Base-by-base conservation (phyloP, 30 jellyfish, hydroid and myxozoan species). In the Chironex yamaguchii region DNA sequence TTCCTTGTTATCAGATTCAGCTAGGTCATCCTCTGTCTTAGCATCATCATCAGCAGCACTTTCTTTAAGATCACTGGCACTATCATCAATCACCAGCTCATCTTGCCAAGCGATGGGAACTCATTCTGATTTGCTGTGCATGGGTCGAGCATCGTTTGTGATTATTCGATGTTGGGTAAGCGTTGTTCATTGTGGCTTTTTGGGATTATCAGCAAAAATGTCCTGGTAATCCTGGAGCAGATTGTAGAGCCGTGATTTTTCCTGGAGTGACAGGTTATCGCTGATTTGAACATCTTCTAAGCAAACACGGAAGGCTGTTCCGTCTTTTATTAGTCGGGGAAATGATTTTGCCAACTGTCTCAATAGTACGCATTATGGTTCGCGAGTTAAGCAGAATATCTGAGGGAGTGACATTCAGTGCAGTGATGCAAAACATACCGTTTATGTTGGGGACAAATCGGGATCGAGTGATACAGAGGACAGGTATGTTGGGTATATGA, bases 61-160 rank as follows among this genome's bases (percentile, higher is more conserved):
- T n/a, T n/a, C n/a, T n/a, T n/a, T n/a, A n/a, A n/a, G n/a, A n/a
- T n/a, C n/a, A n/a, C n/a, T n/a, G n/a, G n/a, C n/a, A n/a, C n/a
- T n/a, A n/a, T n/a, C n/a, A n/a, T n/a, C n/a, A n/a, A n/a, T n/a
- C n/a, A n/a, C n/a, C n/a, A n/a, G n/a, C n/a, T 78, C 90, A n/a
- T 78, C 33, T 27, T 78, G 64, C 82, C 90, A 78, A 14, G 82
- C 90, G 42, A 78, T 80, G 4, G 83, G 83, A 69, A 69, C 34
- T 33, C 82, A 29, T 2, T 65, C 66, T 24, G 82, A 65, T 69
- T 49, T 49, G 52, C 22, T 49, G 68, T 58, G 22, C 49, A 78
- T 80, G 30, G 89, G 90, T 22, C 53, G 90, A 67, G 90, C 82
- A 36, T 78, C 82, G 35, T 78, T 33, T n/a, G 90, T 78, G 52